Evolutionary conservation across 2,113 vertebrate genomes (phyloP), one percentile per base, ranked within the genome.

Genomic region (Thalassoma bifasciatum): DNA sequence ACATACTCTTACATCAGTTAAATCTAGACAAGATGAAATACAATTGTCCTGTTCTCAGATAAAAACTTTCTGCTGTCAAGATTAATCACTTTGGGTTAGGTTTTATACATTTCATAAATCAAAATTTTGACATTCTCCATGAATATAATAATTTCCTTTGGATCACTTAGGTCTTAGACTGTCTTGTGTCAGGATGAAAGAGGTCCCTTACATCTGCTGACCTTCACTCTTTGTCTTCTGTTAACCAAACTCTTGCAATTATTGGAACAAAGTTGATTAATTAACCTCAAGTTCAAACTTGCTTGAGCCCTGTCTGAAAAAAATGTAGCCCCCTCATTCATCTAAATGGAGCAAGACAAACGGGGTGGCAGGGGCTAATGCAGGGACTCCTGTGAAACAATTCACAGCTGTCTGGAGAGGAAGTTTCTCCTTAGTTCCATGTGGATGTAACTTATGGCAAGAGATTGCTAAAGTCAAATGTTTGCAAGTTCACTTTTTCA

Each of bases 221-320:
- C 58, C 37, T 53, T 69, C 9, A 36, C 19, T 21, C 42, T 30
- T 21, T 8, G 10, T 12, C 34, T 46, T 51, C n/a, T 47, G 51
- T 63, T 47, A 49, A 56, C 66, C 34, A 47, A 69, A 50, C 17
- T 50, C 66, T 23, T 30, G 19, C 37, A 54, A 77, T 63, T 57
- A 72, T 26, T 13, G 12, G 17, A 72, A 57, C 13, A 23, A 13
- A 36, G 24, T 36, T 66, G 30, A 26, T 59, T 54, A 24, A 66
- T 82, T 53, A 72, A 56, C 67, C 61, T n/a, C 22, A 17, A 12
- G 10, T 60, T 61, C 23, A 54, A 49, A 30, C 1, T 0, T 0
- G 21, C 21, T 23, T 19, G 50, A 54, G 1, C 30, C 34, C n/a
- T 19, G 53, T 3, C 0, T 62, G 57, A 19, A 19, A 51, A n/a